These are phyloP conservation scores for Lithodes maja DNA, from an alignment of 2,888 invertebrate species.

Conservation along the genomic window DNA sequence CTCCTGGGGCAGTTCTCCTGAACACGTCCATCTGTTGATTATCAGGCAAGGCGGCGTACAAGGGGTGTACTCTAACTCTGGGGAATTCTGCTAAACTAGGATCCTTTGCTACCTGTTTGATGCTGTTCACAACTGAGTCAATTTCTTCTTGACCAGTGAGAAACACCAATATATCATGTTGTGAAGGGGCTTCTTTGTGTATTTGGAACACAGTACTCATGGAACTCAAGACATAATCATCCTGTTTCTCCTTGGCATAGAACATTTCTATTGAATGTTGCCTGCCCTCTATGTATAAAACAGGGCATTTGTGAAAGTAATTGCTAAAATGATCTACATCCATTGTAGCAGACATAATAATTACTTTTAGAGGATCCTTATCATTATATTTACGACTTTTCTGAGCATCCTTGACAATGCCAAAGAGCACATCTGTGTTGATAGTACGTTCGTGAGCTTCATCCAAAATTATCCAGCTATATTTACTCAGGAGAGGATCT, in stretches of 20 bases:
- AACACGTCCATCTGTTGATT: slow-evolving; percentile 77
- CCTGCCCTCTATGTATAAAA: too few species aligned
- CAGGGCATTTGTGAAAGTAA: slow-evolving; percentile 91
- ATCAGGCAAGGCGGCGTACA: slow-evolving; percentile 77
- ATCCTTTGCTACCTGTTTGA: slow-evolving; percentile 83
- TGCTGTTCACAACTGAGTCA: slow-evolving; percentile 83
- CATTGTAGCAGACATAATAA: too few species aligned
- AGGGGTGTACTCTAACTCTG: too few species aligned
- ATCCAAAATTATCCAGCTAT: slow-evolving; percentile 90
- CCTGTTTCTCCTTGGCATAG: slow-evolving; percentile 72
- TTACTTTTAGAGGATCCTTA: slow-evolving; percentile 79
- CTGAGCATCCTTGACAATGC: too few species aligned
- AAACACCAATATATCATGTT: slow-evolving; percentile 98
- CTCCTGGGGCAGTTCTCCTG: slow-evolving; percentile 75
- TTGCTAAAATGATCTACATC: too few species aligned
- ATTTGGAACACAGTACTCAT: slow-evolving; percentile 92
- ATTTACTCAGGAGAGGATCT: slow-evolving; percentile 84
- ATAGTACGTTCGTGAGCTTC: slow-evolving; percentile 97
- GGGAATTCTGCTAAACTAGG: slow-evolving; percentile 78
- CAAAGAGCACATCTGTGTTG: too few species aligned
- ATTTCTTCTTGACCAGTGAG: slow-evolving; percentile 99
- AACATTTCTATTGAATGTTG: slow-evolving; percentile 76
- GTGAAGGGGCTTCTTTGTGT: slow-evolving; percentile 85
- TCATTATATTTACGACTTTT: slow-evolving; percentile 75
- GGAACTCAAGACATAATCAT: slow-evolving; percentile 84